Conservation (phyloP, 2,797 vertebrate genomes). For the Hippopotamyrus pictus region DNA sequence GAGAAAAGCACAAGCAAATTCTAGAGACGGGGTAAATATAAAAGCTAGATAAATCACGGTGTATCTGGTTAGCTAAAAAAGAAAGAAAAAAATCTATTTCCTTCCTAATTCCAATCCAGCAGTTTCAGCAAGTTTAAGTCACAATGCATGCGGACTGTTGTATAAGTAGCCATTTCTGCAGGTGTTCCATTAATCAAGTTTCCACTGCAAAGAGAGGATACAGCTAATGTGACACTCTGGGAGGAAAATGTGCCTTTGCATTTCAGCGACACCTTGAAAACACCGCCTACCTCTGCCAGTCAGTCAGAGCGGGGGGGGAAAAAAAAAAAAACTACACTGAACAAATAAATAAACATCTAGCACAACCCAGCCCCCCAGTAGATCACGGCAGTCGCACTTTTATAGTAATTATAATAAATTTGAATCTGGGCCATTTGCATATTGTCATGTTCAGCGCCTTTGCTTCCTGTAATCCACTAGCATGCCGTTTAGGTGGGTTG, state of each 20-base stretch:
- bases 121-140: neutral
- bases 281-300: neutral
- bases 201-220: neutral
- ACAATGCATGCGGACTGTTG: neutral
- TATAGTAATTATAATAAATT: constrained; percentile 15
- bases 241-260: neutral
- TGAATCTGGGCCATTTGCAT: neutral
- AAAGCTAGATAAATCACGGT: neutral
- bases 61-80: neutral
- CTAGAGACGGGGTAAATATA: neutral
- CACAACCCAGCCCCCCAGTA: neutral
- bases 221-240: constrained; percentile 15
- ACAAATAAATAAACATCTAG: neutral
- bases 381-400: neutral
- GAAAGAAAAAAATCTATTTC: neutral
- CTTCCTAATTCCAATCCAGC: neutral
- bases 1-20: neutral
- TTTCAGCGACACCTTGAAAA: neutral
- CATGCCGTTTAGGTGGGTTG: neutral
- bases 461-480: neutral
- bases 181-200: constrained; percentile 23
- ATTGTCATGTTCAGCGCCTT: neutral
- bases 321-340: neutral
- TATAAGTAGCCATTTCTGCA: neutral
- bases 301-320: neutral